phyloP scores from a whole-genome alignment of 2,113 vertebrate species.

The Tricholaema leucomelas region DNA sequence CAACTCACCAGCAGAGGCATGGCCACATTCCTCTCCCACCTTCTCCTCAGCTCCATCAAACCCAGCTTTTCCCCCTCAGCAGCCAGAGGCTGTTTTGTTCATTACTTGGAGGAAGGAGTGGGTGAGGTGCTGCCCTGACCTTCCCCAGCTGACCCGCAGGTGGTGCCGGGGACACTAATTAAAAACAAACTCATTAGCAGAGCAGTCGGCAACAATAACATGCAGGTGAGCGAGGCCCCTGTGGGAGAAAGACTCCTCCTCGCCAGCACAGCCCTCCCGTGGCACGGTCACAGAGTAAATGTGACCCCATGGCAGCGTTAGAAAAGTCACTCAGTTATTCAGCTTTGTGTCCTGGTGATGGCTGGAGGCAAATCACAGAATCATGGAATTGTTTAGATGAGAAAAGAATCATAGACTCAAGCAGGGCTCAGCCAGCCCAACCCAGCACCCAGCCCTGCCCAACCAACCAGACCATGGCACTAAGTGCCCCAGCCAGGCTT shows the following conservation, averaged over 20 bases:
- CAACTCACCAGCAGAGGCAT: fast-evolving
- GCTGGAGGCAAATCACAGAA: background rate
- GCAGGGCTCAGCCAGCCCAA: too few species aligned
- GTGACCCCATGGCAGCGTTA: fast-evolving
- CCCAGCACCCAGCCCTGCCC: too few species aligned
- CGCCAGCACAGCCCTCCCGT: background rate
- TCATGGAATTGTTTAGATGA: too few species aligned
- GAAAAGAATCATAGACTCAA: too few species aligned
- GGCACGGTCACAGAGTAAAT: fast-evolving
- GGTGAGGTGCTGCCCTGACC: background rate
- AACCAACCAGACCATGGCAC: too few species aligned
- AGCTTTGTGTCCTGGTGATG: background rate
- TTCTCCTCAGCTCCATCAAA: fast-evolving
- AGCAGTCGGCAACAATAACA: fast-evolving
- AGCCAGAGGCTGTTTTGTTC: background rate
- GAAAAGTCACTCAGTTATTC: background rate
- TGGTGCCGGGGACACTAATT: fast-evolving
- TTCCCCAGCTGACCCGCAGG: fast-evolving
- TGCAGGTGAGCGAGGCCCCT: fast-evolving
- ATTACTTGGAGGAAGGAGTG: background rate
- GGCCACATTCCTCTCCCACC: fast-evolving
- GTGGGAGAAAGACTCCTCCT: background rate
- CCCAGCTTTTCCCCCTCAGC: fast-evolving
- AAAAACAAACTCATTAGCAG: background rate
- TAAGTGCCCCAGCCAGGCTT: too few species aligned